Percentiles rank a stretch among this genome's conserved stretches.
Conservation (phyloP, 2,888 invertebrate genomes). For the Oligia fasciuncula region DNA sequence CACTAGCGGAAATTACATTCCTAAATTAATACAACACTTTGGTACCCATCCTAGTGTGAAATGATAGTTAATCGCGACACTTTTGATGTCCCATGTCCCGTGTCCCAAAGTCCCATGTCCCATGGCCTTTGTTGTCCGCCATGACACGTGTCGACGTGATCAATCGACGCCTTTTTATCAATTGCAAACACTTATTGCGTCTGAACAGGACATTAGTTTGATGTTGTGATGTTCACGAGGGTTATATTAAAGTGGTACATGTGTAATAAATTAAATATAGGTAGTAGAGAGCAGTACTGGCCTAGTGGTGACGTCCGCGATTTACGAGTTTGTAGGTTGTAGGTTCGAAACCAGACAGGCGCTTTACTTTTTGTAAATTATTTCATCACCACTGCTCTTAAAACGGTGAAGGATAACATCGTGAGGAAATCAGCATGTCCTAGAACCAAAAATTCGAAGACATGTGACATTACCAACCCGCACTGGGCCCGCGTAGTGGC, state of each 20-base stretch:
- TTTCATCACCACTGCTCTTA: background rate
- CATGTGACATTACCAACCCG: background rate
- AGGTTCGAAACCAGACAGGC: background rate
- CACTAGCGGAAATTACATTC: constrained; percentile 62
- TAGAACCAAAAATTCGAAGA: background rate
- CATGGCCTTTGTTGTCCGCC: constrained; percentile 49
- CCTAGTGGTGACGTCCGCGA: no score
- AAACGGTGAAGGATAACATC: background rate
- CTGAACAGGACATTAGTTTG: constrained; percentile 53
- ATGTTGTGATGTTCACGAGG: constrained; percentile 42
- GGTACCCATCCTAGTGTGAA: constrained; percentile 57
- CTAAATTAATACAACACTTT: constrained; percentile 66
- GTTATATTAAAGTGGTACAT: constrained; percentile 21
- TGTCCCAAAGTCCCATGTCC: constrained; percentile 22
- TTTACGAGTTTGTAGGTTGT: background rate
- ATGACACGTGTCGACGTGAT: constrained; percentile 69
- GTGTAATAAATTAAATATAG: background rate
- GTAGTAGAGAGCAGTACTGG: background rate
- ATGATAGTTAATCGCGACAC: constrained; percentile 58
- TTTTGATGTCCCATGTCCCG: constrained; percentile 68
- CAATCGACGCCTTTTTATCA: constrained; percentile 75
- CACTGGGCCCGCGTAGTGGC: background rate
- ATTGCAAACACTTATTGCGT: constrained; percentile 65
- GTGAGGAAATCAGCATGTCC: background rate
- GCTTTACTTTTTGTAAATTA: no score